These are phyloP conservation scores for Tiphia femorata DNA, from an alignment of 2,888 invertebrate genomes.

Conservation along the genomic window DNA sequence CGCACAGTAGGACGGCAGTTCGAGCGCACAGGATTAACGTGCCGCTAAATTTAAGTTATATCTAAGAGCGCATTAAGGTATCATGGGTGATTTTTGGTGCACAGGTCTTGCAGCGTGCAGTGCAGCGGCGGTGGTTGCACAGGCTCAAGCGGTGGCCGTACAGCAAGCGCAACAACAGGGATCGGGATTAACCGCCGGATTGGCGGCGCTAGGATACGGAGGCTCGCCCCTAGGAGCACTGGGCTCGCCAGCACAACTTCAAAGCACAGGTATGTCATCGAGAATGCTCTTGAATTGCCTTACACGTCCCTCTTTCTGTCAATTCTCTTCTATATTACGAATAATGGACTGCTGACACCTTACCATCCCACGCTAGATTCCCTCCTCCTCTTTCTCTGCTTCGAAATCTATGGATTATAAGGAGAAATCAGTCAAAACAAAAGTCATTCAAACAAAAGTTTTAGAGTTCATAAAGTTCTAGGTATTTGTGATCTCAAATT, in stretches of 20 bases:
- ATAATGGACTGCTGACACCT: too few species aligned
- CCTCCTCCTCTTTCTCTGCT: too few species aligned
- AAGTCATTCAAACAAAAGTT: not conserved
- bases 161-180: constrained; percentile 68
- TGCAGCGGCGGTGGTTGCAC: constrained; percentile 68
- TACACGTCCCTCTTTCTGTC: too few species aligned
- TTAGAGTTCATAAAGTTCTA: not conserved
- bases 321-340: too few species aligned
- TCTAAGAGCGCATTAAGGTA: constrained; percentile 50
- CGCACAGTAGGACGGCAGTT: too few species aligned
- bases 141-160: constrained; percentile 67
- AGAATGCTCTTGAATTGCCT: too few species aligned
- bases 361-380: too few species aligned
- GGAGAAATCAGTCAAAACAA: too few species aligned
- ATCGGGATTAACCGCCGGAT: constrained; percentile 66
- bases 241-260: constrained; percentile 67
- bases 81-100: constrained; percentile 60
- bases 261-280: constrained; percentile 69
- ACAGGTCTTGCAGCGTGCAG: constrained; percentile 76
- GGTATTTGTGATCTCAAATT: not conserved
- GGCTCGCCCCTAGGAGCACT: constrained; percentile 67
- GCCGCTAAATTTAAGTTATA: too few species aligned
- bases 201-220: constrained; percentile 67
- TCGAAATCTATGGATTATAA: not conserved
- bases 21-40: too few species aligned